Conservation (phyloP, 2,888 invertebrate genomes). For the Tetragnatha montana region DNA sequence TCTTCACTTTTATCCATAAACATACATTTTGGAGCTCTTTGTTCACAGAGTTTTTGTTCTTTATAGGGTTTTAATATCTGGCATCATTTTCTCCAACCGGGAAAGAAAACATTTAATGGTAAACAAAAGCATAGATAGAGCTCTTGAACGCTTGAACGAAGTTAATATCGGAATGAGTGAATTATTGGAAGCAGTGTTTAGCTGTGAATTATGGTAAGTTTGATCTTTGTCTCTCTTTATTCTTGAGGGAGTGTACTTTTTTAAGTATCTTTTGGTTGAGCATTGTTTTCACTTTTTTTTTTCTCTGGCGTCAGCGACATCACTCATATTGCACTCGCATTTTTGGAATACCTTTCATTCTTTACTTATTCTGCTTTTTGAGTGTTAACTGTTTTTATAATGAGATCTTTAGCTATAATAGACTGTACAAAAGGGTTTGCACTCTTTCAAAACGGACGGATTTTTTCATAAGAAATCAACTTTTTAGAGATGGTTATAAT, state of each 20-base stretch:
- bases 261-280: background rate
- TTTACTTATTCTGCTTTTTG: no score
- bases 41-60: no score
- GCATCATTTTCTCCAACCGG: background rate
- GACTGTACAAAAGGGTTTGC: no score
- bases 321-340: background rate
- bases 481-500: no score
- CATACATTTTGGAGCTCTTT: no score
- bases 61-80: background rate
- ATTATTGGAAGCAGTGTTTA: constrained; percentile 37
- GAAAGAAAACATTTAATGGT: background rate
- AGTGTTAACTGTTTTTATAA: no score
- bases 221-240: background rate
- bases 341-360: no score
- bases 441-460: no score
- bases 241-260: background rate
- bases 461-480: no score
- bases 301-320: background rate
- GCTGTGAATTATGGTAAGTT: constrained; percentile 56
- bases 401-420: no score
- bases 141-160: background rate
- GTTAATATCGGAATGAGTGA: constrained; percentile 20
- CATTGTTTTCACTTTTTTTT: background rate
- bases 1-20: no score
- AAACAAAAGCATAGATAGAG: background rate